Base-by-base conservation (phyloP, 2,797 vertebrate genomes). In the Tachyglossus aculeatus region DNA sequence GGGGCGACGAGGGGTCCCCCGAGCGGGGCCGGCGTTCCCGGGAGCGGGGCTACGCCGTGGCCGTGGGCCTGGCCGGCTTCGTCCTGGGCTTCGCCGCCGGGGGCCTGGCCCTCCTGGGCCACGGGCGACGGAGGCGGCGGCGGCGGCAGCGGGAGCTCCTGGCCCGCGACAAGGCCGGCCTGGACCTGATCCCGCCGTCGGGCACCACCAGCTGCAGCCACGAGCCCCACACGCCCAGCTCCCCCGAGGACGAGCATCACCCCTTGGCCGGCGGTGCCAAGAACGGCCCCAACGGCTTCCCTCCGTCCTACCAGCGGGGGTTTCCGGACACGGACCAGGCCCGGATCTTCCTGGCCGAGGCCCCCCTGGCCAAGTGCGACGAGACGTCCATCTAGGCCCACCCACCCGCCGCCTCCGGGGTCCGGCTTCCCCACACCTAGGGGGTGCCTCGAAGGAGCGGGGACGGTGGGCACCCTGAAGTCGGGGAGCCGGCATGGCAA, bases 341-440 rank as follows among this genome's bases (percentile, higher is more conserved):
- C 22, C 91, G 81, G 38, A 82, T 94, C 14, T 80, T 91, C 69
- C 91, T 93, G 40, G 93, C 91, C 19, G 92, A 90, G 24, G 95
- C 95, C 14, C 95, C 96, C 0, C 80, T 96, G 53, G 95, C 95
- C 13, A 75, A 81, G 4, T 96, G 95, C 52, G 95, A 96, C 72
- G 95, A 96, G 82, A 96, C 94, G 24, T 96, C 96, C 6, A 96
- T 96, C 83, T 96, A 89, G 66, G 58, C 24, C 11, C 12, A 11
- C 39, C 52, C 7, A 24, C 9, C 14, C 45, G 73, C 59, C 43
- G 7, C 13, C 63, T 33, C n/a, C n/a, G n/a, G n/a, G n/a, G n/a
- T n/a, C n/a, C n/a, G n/a, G n/a, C n/a, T n/a, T n/a, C n/a, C n/a
- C n/a, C n/a, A n/a, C n/a, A n/a, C n/a, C n/a, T n/a, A n/a, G n/a